Percentiles rank a stretch among this genome's conserved stretches.
These are phyloP conservation scores for Dasysyrphus tricinctus DNA, from an alignment of 2,888 invertebrate species.

Conservation along the genomic window DNA sequence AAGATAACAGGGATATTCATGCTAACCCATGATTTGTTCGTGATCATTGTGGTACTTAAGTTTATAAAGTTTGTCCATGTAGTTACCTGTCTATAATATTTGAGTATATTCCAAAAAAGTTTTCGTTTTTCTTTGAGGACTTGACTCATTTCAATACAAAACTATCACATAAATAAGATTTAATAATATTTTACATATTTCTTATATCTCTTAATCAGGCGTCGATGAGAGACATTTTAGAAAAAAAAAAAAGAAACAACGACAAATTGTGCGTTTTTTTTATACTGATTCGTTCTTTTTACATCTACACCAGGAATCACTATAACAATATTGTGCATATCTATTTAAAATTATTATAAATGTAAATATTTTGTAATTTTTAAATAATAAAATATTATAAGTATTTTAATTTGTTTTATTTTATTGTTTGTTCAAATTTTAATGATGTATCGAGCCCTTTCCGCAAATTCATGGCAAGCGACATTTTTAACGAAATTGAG, in stretches of 20 bases:
- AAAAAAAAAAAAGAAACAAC: background rate
- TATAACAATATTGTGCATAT: conserved; percentile 21
- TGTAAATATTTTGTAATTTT: conserved; percentile 71
- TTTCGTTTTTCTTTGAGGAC: background rate
- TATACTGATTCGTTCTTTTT: background rate
- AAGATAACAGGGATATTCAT: background rate
- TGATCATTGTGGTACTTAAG: background rate
- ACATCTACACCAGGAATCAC: conserved; percentile 3
- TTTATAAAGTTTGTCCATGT: background rate
- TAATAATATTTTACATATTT: background rate
- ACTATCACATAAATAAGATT: background rate
- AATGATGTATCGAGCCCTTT: too few relatives aligned
- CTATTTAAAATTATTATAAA: conserved; percentile 47
- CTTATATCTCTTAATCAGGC: background rate
- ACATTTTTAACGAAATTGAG: too few relatives aligned
- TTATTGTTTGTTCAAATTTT: background rate
- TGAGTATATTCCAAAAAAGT: background rate
- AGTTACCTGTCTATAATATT: background rate
- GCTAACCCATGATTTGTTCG: background rate
- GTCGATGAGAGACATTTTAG: background rate
- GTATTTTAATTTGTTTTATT: conserved; percentile 5
- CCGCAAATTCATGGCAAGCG: too few relatives aligned
- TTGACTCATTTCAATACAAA: background rate
- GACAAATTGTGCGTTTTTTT: background rate
- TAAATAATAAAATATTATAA: conserved; percentile 56